phyloP scores from a whole-genome alignment of 2,113 vertebrate species.

The Mus pahari region DNA sequence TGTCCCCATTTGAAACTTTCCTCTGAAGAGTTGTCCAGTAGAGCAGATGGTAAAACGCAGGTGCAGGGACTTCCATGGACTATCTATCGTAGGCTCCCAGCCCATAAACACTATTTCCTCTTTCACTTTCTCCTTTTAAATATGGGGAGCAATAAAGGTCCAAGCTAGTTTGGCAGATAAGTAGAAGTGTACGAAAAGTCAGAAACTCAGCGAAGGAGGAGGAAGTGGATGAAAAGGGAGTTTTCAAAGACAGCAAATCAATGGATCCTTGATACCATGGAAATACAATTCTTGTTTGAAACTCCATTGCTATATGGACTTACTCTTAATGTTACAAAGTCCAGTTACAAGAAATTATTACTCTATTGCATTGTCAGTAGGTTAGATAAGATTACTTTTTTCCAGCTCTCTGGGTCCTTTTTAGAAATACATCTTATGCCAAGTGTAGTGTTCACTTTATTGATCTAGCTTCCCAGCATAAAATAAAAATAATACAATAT shows the following conservation, averaged over 20 bases:
- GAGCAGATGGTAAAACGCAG: not conserved
- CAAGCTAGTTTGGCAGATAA: not conserved
- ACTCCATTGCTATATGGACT: not conserved
- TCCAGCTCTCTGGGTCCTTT: not conserved
- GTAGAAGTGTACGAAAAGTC: not conserved
- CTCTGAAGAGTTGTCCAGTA: not conserved
- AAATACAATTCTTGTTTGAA: not conserved
- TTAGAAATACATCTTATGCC: conserved; percentile 30
- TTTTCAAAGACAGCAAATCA: not conserved
- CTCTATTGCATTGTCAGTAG: not conserved
- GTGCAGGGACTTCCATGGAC: not conserved
- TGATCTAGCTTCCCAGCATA: not conserved
- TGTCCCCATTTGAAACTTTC: conserved; percentile 27
- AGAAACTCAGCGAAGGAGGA: not conserved
- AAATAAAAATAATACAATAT: conserved; percentile 8
- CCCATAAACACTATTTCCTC: not conserved
- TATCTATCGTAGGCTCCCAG: not conserved
- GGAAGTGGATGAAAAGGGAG: not conserved
- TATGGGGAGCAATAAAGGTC: not conserved
- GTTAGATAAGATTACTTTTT: not conserved
- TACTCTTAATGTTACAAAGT: not conserved
- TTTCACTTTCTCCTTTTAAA: not conserved
- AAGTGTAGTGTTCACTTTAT: not conserved
- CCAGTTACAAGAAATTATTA: not conserved
- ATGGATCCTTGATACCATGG: not conserved